phyloP scores from a whole-genome alignment of 2,888 invertebrate genomes.

The Serripes groenlandicus region DNA sequence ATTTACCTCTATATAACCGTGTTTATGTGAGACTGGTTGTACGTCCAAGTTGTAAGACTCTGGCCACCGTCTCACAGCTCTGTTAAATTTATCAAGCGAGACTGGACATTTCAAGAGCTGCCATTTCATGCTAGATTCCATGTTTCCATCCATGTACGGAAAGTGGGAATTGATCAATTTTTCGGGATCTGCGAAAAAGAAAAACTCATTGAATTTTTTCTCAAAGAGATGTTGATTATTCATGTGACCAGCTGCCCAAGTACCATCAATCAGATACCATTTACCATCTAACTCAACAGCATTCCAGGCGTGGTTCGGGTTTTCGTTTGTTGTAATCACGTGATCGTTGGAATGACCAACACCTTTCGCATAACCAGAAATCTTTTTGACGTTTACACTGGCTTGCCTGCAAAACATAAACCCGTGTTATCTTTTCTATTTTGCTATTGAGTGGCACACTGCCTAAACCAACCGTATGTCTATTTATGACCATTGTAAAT shows the following conservation, averaged over 20 bases:
- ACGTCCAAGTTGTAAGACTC: constrained; percentile 46
- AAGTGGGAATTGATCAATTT: constrained; percentile 70
- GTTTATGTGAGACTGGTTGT: constrained; percentile 45
- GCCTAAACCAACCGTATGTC: too few species aligned
- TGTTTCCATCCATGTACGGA: constrained; percentile 64
- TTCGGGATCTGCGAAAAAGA: constrained; percentile 75
- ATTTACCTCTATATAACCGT: constrained; percentile 41
- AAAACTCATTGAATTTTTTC: constrained; percentile 69
- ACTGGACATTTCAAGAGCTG: constrained; percentile 72
- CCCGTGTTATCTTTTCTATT: too few species aligned
- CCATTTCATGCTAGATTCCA: constrained; percentile 61
- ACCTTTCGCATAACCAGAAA: constrained; percentile 65
- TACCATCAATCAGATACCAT: constrained; percentile 63
- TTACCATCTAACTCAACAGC: constrained; percentile 42
- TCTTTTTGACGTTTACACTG: constrained; percentile 42
- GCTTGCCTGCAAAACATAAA: constrained; percentile 39
- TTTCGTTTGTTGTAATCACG: constrained; percentile 10
- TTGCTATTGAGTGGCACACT: too few species aligned
- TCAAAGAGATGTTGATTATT: background rate
- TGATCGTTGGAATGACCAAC: constrained; percentile 46
- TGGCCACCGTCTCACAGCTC: constrained; percentile 31
- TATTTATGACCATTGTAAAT: too few species aligned
- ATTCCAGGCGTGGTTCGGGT: constrained; percentile 68
- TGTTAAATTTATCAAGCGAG: constrained; percentile 57
- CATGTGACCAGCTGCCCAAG: constrained; percentile 64